phyloP scores from a whole-genome alignment of 1,140 invertebrate species.

The Apis cerana region DNA sequence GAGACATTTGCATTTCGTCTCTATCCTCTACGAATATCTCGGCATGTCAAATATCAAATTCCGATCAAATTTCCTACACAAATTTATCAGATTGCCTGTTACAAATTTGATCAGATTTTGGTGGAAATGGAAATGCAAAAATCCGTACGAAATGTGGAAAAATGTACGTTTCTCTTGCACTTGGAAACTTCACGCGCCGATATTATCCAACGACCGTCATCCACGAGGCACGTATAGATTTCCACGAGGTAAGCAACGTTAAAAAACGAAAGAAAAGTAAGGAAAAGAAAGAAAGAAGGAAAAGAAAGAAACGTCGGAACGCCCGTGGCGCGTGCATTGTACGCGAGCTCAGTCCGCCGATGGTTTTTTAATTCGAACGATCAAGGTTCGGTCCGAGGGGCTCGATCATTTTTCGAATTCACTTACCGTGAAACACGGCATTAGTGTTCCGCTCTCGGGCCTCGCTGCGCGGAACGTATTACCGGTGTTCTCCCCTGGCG shows the following conservation, averaged over 20 bases:
- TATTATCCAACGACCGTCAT: conserved; percentile 8
- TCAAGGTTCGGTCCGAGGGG: conserved; percentile 42
- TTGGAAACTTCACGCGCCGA: background rate
- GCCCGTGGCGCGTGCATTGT: conserved; percentile 31
- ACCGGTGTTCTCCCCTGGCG: conserved; percentile 38
- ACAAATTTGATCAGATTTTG: no score
- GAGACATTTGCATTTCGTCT: no score
- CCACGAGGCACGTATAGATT: background rate
- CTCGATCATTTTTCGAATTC: conserved; percentile 56
- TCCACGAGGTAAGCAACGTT: background rate
- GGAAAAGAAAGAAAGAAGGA: background rate
- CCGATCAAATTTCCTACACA: no score
- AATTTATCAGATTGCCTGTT: no score
- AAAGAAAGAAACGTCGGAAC: background rate
- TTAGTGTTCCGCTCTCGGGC: conserved; percentile 30
- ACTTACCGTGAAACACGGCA: conserved; percentile 56
- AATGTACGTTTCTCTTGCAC: no score
- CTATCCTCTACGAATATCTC: no score
- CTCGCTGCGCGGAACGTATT: conserved; percentile 35
- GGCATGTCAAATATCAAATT: no score
- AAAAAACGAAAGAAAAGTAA: background rate
- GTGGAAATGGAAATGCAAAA: no score
- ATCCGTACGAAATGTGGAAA: no score
- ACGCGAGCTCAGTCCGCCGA: background rate
- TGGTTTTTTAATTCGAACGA: conserved; percentile 34